A percentile compares a stretch with the other conserved stretches of the same genome.
phyloP scores from a whole-genome alignment of 2,888 invertebrate species.

The Notocelia uddmanniana region DNA sequence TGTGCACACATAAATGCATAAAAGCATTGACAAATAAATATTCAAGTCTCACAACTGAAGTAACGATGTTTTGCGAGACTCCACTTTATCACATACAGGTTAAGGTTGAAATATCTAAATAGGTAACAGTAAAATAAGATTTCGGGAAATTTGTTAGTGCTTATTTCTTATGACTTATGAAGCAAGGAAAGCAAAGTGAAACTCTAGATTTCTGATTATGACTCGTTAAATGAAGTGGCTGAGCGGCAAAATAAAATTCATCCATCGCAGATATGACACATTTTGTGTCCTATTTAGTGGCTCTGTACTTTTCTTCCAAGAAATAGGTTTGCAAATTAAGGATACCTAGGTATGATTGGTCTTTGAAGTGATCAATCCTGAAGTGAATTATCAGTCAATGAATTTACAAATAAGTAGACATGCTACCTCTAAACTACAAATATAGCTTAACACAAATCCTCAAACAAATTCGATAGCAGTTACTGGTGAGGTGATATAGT shows the following conservation, averaged over 20 bases:
- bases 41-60: neutral
- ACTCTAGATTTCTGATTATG: conserved; percentile 59
- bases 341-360: too few species aligned
- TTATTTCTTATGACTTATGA: conserved; percentile 50
- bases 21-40: neutral
- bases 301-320: neutral
- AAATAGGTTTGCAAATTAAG: too few species aligned
- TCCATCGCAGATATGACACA: conserved; percentile 24
- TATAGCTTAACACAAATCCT: too few species aligned
- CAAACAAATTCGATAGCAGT: too few species aligned
- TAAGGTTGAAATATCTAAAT: conserved; percentile 9
- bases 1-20: conserved; percentile 47
- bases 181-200: conserved; percentile 61
- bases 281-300: neutral
- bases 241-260: conserved; percentile 27
- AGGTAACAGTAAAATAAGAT: neutral
- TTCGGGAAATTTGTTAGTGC: conserved; percentile 5
- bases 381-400: neutral
- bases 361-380: neutral
- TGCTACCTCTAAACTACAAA: too few species aligned
- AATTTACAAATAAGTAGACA: too few species aligned
- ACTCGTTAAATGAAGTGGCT: conserved; percentile 50
- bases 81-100: neutral
- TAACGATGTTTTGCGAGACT: neutral
- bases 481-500: too few species aligned